These are phyloP conservation scores for Camptogramma bilineatum DNA, from an alignment of 2,888 invertebrate genomes.

Conservation along the genomic window DNA sequence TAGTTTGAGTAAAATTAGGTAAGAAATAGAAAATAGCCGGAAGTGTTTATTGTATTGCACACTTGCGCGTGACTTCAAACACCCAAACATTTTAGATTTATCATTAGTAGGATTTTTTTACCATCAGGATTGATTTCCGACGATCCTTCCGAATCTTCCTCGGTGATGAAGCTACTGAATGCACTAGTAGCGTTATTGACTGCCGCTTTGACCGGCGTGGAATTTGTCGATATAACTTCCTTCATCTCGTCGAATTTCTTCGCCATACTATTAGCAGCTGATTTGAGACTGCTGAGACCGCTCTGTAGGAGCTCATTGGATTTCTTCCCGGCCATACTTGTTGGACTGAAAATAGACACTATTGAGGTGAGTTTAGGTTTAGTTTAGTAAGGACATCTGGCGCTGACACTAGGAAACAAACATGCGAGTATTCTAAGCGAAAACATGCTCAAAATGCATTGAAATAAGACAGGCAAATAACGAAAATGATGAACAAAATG, in stretches of 20 bases:
- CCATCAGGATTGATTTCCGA: conserved; percentile 82
- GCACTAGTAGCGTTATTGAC: conserved; percentile 79
- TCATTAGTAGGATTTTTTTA: too few species aligned
- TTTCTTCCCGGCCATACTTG: conserved; percentile 93
- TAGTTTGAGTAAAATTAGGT: too few species aligned
- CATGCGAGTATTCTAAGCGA: conserved; percentile 14
- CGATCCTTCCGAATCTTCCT: conserved; percentile 77
- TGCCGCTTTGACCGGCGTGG: conserved; percentile 92
- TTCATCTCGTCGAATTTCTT: conserved; percentile 97
- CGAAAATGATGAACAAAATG: too few species aligned
- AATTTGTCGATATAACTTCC: conserved; percentile 94
- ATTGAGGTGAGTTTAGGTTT: background rate
- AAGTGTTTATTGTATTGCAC: too few species aligned
- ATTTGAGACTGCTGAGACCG: conserved; percentile 93
- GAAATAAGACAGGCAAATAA: conserved; percentile 15
- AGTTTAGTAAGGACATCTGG: background rate
- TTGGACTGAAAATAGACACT: conserved; percentile 86
- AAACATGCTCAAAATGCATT: conserved; percentile 18
- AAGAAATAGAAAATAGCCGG: too few species aligned
- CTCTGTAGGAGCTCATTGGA: conserved; percentile 95
- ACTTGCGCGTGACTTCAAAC: too few species aligned
- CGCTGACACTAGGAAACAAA: conserved; percentile 1
- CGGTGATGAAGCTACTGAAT: conserved; percentile 69
- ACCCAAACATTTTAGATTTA: too few species aligned
- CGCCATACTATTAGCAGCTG: conserved; percentile 93